Conservation (phyloP, 1,140 invertebrate genomes). For the Bombus vancouverensis region DNA sequence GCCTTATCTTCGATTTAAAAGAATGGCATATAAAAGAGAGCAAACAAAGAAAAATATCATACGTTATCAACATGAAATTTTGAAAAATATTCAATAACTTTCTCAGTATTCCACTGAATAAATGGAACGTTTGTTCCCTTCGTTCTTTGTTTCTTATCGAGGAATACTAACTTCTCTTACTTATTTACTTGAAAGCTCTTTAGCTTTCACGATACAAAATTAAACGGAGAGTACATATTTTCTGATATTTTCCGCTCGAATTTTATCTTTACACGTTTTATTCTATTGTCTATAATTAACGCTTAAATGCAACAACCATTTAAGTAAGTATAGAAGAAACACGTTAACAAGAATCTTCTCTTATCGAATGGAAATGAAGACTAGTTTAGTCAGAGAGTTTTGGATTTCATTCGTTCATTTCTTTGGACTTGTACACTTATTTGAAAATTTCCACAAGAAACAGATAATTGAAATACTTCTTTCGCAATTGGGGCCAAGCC, state of each 20-base stretch:
- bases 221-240: background rate
- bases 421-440: no score
- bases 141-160: background rate
- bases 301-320: no score
- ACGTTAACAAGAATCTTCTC: no score
- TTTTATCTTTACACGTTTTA: background rate
- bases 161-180: background rate
- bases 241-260: background rate
- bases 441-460: no score
- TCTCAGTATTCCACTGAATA: background rate
- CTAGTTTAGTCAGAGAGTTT: no score
- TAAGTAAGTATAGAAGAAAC: no score
- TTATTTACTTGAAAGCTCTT: background rate
- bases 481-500: no score
- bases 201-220: background rate
- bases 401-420: no score
- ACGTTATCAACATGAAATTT: background rate
- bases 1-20: no score
- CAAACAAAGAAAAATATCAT: background rate
- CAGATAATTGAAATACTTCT: no score
- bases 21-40: background rate
- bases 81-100: background rate
- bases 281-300: background rate
- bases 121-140: background rate
- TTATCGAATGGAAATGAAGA: no score